Conservation (phyloP, 37 sponge, comb jelly and placozoan genomes). For the Ephydatia muelleri region DNA sequence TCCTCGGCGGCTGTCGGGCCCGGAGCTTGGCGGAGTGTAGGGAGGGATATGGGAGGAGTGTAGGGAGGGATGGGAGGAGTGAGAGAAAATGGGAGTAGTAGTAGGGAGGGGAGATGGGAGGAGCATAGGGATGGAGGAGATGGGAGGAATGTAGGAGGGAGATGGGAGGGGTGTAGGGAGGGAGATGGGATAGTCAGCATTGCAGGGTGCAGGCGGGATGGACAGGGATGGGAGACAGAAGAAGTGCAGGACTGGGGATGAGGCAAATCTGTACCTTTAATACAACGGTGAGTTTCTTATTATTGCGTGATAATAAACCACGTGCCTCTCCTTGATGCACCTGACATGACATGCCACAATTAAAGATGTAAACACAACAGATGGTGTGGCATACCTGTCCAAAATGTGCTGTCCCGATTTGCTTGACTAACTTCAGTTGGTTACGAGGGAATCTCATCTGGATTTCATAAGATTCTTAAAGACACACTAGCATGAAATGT, state of each 20-base stretch:
- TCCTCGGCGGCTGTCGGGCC: not conserved
- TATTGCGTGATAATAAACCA: not conserved
- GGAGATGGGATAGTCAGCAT: not conserved
- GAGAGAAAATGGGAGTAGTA: not conserved
- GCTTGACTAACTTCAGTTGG: conserved; percentile 44
- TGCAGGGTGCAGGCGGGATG: not conserved
- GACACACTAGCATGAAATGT: not conserved
- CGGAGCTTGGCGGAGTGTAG: not conserved
- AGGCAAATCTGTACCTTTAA: not conserved
- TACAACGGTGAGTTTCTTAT: not conserved
- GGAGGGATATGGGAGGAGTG: not conserved
- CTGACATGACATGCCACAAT: not conserved
- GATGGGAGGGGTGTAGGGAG: not conserved
- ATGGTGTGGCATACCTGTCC: conserved; percentile 19
- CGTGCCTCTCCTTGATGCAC: not conserved
- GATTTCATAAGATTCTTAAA: conserved; percentile 23
- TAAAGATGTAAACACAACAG: not conserved
- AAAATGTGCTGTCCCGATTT: conserved; percentile 57
- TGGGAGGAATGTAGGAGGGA: not conserved
- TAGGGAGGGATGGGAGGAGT: not conserved
- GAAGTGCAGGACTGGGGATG: not conserved
- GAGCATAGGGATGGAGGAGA: not conserved
- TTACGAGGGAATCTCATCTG: conserved; percentile 57
- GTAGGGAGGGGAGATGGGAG: not conserved
- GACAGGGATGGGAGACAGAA: not conserved